phyloP scores from a whole-genome alignment of 2,113 vertebrate species.

The Chaetura pelagica region DNA sequence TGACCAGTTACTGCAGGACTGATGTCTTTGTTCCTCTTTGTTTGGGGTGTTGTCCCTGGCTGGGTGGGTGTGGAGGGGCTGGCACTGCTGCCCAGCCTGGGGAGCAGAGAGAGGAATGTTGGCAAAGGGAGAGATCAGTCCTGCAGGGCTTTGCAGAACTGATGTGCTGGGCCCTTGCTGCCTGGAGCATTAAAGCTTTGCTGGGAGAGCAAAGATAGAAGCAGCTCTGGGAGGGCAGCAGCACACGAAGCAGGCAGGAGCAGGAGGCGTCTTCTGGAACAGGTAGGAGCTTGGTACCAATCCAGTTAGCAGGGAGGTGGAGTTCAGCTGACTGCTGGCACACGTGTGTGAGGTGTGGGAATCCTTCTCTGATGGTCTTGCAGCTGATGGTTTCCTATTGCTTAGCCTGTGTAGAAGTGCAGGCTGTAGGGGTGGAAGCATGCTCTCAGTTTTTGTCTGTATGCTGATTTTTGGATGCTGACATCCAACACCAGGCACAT shows the following conservation, averaged over 20 bases:
- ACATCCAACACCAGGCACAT: accelerated
- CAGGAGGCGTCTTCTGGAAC: background rate
- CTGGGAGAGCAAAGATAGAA: background rate
- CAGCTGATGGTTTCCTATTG: background rate
- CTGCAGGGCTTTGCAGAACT: too few relatives aligned
- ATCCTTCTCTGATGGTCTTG: background rate
- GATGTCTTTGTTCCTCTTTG: background rate
- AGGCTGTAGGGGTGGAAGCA: background rate
- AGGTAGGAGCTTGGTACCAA: background rate
- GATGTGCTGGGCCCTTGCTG: background rate
- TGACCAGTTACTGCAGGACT: too few relatives aligned
- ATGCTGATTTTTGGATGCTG: background rate
- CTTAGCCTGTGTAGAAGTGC: background rate
- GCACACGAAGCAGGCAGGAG: background rate
- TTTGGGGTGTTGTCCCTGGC: background rate
- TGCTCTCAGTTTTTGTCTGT: background rate
- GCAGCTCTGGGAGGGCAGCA: background rate
- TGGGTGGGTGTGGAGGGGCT: background rate
- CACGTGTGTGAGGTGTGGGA: too few relatives aligned
- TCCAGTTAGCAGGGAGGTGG: background rate
- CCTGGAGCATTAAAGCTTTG: background rate
- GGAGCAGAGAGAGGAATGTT: background rate
- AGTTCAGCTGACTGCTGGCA: background rate
- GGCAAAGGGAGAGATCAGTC: background rate
- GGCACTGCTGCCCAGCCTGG: accelerated